phyloP scores from a whole-genome alignment of 2,797 vertebrate genomes.

The Echiichthys vipera region DNA sequence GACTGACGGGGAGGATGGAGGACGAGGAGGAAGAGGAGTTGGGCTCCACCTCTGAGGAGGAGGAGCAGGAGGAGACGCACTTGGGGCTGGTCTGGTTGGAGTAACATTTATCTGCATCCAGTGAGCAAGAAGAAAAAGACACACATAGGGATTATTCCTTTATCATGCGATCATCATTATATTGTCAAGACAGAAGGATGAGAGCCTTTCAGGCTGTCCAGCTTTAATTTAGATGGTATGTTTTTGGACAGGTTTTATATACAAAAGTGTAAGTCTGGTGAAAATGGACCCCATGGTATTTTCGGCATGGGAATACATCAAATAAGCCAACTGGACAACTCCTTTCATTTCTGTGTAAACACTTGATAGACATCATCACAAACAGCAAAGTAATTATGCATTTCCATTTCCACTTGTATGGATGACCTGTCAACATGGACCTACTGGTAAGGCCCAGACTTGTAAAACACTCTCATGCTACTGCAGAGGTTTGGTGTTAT shows the following conservation, averaged over 20 bases:
- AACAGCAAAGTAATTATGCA: no score
- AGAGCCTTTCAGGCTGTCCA: not conserved
- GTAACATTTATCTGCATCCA: conserved; percentile 86
- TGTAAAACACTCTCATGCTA: no score
- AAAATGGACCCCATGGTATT: no score
- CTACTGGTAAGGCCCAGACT: no score
- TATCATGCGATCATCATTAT: not conserved
- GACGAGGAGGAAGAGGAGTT: conserved; percentile 83
- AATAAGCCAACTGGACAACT: no score
- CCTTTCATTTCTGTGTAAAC: no score
- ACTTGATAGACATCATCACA: no score
- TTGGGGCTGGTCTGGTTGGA: conserved; percentile 86
- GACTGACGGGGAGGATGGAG: conserved; percentile 93
- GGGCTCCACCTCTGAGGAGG: conserved; percentile 87
- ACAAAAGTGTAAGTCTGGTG: no score
- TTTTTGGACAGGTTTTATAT: not conserved
- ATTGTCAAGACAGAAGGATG: not conserved
- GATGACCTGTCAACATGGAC: no score
- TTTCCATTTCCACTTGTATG: no score
- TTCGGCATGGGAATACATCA: no score
- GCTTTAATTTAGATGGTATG: not conserved
- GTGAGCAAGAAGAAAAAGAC: conserved; percentile 9
- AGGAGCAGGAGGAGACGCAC: conserved; percentile 77
- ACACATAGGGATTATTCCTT: not conserved
- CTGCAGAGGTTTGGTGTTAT: no score